Percentiles rank a stretch among this genome's conserved stretches.
Conservation (phyloP, 2,113 vertebrate species). For the Cranoglanis bouderius region DNA sequence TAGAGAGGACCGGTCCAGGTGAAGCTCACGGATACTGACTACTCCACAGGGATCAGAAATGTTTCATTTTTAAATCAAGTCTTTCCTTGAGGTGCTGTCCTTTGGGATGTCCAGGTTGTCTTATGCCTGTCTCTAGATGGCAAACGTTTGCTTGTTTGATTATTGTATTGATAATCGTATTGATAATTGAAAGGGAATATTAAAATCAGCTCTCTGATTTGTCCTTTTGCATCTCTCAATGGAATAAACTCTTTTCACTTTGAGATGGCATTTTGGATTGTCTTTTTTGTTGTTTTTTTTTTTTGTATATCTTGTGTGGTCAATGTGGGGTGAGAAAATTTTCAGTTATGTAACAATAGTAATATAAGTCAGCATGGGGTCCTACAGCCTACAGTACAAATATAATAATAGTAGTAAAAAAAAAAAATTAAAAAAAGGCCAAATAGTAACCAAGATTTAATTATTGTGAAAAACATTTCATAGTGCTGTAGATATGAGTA, state of each 20-base stretch:
- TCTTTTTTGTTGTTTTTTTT: background rate
- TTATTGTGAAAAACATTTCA: background rate
- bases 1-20: background rate
- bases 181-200: conserved; percentile 35
- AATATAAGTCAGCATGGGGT: background rate
- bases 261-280: conserved; percentile 42
- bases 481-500: background rate
- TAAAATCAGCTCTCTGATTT: conserved; percentile 42
- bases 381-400: background rate
- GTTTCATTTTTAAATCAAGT: conserved; percentile 24
- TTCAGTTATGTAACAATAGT: background rate
- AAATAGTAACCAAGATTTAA: background rate
- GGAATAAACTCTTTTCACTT: conserved; percentile 59
- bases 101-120: conserved; percentile 37
- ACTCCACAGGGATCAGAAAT: background rate
- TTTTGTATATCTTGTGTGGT: background rate
- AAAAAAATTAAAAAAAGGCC: background rate
- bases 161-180: conserved; percentile 31
- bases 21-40: background rate
- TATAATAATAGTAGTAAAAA: background rate
- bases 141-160: conserved; percentile 41
- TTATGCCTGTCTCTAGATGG: conserved; percentile 36
- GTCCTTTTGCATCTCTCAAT: conserved; percentile 48
- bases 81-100: conserved; percentile 39
- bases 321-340: background rate